These are phyloP conservation scores for Pardalotus punctatus DNA, from an alignment of 2,113 vertebrate species.

Conservation along the genomic window DNA sequence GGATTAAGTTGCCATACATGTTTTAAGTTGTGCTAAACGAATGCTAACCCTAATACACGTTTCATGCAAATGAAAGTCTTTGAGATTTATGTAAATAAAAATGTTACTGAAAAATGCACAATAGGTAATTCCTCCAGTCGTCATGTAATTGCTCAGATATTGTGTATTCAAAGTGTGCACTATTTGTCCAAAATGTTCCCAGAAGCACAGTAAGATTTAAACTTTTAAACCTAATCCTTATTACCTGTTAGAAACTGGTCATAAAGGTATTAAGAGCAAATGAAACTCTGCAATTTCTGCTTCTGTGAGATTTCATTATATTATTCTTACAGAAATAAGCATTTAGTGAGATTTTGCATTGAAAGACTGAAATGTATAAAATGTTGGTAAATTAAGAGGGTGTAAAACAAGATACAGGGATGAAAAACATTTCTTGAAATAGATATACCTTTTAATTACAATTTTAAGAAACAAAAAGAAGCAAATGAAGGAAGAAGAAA, in stretches of 20 bases:
- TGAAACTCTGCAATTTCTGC: not conserved
- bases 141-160: not conserved
- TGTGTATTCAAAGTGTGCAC: not conserved
- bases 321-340: not conserved
- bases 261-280: not conserved
- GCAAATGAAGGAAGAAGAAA: not conserved
- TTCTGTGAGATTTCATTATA: not conserved
- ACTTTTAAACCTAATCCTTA: not conserved
- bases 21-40: not conserved
- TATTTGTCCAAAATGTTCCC: not conserved
- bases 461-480: not conserved
- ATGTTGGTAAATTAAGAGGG: not conserved
- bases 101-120: not conserved
- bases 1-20: not conserved
- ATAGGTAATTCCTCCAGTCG: not conserved
- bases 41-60: not conserved
- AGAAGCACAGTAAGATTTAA: not conserved
- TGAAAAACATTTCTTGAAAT: not conserved
- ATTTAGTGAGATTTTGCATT: not conserved
- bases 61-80: not conserved
- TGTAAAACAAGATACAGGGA: accelerated
- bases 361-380: not conserved
- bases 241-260: not conserved
- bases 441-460: not conserved
- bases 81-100: not conserved